Conservation (phyloP, 2,888 invertebrate genomes). For the Hypomecis atomaria region DNA sequence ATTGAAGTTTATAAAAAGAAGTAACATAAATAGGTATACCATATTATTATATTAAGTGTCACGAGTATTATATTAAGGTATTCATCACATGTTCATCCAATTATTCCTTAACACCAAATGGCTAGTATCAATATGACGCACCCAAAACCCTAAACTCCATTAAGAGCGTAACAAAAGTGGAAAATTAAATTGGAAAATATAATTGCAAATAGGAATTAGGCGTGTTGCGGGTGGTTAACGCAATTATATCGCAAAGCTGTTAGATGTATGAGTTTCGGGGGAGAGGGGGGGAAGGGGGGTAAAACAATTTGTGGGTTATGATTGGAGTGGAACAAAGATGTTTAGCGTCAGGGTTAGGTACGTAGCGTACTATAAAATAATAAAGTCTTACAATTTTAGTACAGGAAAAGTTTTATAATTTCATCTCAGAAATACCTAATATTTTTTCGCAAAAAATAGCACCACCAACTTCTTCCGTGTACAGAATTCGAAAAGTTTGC, state of each 20-base stretch:
- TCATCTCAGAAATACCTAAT: too few species aligned
- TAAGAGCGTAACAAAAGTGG: constrained; percentile 63
- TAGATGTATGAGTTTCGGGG: constrained; percentile 46
- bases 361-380: neutral
- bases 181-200: constrained; percentile 71
- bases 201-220: constrained; percentile 65
- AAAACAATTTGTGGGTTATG: constrained; percentile 24
- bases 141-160: constrained; percentile 56
- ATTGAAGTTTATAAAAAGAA: too few species aligned
- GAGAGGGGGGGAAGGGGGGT: constrained; percentile 30
- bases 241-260: constrained; percentile 56
- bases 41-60: too few species aligned
- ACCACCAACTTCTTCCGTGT: too few species aligned
- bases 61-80: too few species aligned
- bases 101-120: constrained; percentile 33
- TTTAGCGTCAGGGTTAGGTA: neutral
- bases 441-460: too few species aligned
- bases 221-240: constrained; percentile 54
- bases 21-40: too few species aligned
- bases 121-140: constrained; percentile 37
- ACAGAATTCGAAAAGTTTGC: too few species aligned
- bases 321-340: constrained; percentile 21
- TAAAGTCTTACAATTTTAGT: too few species aligned
- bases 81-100: constrained; percentile 1
- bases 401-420: too few species aligned